A percentile compares a stretch with the other conserved stretches of the same genome.
phyloP scores from a whole-genome alignment of 2,113 vertebrate species.

The Cnemophilus loriae region DNA sequence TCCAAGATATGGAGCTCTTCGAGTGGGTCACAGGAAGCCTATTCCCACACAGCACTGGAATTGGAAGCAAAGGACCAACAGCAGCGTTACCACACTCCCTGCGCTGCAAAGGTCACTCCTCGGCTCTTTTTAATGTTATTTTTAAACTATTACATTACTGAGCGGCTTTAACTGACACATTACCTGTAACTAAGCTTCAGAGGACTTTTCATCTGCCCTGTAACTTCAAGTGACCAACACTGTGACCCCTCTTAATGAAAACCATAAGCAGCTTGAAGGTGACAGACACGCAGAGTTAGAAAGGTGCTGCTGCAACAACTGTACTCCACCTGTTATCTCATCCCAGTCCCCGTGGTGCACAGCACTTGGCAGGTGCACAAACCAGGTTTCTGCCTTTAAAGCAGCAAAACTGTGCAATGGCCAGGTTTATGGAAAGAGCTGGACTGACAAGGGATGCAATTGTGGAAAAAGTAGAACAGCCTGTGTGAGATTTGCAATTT shows the following conservation, averaged over 20 bases:
- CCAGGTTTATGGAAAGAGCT: not conserved
- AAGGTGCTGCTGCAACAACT: not conserved
- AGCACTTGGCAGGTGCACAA: not conserved
- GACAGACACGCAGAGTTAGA: not conserved
- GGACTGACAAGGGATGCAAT: not conserved
- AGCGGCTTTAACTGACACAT: not conserved
- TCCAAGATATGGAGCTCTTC: not conserved
- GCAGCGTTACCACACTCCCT: not conserved
- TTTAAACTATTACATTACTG: not conserved
- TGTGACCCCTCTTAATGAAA: not conserved
- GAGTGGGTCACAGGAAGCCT: not conserved
- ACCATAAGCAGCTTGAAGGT: not conserved
- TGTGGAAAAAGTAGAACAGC: not conserved
- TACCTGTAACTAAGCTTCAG: not conserved
- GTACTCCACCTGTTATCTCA: not conserved
- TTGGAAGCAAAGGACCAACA: not conserved
- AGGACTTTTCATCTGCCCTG: not conserved
- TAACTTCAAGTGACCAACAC: not conserved
- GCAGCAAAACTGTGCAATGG: not conserved
- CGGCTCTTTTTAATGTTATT: not conserved
- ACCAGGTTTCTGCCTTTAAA: not conserved
- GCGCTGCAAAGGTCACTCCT: not conserved
- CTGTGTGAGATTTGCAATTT: not conserved
- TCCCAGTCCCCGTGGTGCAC: not conserved
- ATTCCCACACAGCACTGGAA: not conserved